Evolutionary conservation across 1,140 invertebrate species (phyloP), one percentile per base, ranked within the genome.

Genomic region (Caerostris darwini): DNA sequence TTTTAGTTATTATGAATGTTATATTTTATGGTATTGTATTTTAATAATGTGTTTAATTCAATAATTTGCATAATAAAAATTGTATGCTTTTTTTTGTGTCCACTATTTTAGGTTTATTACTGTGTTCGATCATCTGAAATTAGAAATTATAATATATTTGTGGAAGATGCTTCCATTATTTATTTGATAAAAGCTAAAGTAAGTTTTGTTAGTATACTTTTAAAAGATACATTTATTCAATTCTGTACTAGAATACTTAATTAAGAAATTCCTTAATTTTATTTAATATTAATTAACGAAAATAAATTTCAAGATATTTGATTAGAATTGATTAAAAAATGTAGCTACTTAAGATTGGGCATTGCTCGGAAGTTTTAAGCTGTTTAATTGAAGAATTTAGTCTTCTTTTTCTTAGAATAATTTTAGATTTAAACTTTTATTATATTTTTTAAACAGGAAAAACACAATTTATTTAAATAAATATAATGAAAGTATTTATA

Each of bases 141-240:
- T 7, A 89, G 81, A 89, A 81, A 64, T 59, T 94, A 53, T 94
- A 53, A 94, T 56, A 17, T 61, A 7, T 89, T 81, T 89, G 19
- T 94, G 7, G 83, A 88, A 82, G 92, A 94, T 88, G 69, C 94
- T 56, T 94, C 93, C 58, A 54, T 95, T 8, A 90, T 94, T 6
- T 90, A 94, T 90, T 8, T 59, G 7, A n/a, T 53, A 56, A 83
- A 88, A 61, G 53, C 57, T n/a, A 87, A 71, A 34, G 81, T 90
- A 77, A 69, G 71, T 77, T 34, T 34, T 34, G 34, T 0, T 34
- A 34, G 34, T 34, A 2, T 34, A 2, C 34, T 34, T 34, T 34
- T 34, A 34, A 34, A 34, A 34, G 0, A 34, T 57, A 5, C 3
- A 67, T 67, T 4, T n/a, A 67, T n/a, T 10, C 64, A 5, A 67